Evolutionary conservation across 2,888 invertebrate genomes (phyloP).

Genomic region (Drosophila nr. perissopoda): DNA sequence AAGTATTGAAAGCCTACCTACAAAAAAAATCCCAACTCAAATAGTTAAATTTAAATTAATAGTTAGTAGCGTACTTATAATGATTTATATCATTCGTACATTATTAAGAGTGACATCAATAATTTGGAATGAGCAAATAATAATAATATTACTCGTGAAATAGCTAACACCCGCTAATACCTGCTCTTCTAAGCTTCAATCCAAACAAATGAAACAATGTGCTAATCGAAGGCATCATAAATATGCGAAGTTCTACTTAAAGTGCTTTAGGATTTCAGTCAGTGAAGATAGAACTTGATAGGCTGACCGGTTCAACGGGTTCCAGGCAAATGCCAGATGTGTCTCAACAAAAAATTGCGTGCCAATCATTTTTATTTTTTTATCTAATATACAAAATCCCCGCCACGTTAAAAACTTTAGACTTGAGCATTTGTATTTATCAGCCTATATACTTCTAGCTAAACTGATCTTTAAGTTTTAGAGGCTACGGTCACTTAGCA

Average conservation of each 20-base stretch:
- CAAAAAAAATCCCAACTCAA: neutral
- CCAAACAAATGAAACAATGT: conserved; percentile 23
- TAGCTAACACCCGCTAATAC: conserved; percentile 21
- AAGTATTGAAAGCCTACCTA: neutral
- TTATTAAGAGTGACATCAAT: conserved; percentile 33
- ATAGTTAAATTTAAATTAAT: neutral
- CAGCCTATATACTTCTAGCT: conserved; percentile 9
- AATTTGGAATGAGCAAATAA: conserved; percentile 6
- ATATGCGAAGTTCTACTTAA: conserved; percentile 4
- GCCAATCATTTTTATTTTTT: neutral
- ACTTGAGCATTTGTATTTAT: conserved; percentile 34
- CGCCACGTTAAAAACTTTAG: conserved; percentile 2
- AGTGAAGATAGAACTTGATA: conserved; percentile 36
- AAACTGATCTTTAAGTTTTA: conserved; percentile 28
- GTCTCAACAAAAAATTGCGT: neutral
- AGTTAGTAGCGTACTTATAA: neutral
- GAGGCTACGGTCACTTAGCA: conserved; percentile 63
- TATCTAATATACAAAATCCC: conserved; percentile 1
- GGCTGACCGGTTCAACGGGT: conserved; percentile 24
- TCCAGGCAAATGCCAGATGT: conserved; percentile 11
- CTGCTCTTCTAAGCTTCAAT: conserved; percentile 16
- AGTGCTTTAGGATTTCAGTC: conserved; percentile 14
- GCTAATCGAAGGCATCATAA: conserved; percentile 28
- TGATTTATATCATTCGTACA: neutral
- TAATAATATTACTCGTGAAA: neutral